Conservation (phyloP, 64 coral and sea anemone genomes). For the Pocillopora verrucosa region DNA sequence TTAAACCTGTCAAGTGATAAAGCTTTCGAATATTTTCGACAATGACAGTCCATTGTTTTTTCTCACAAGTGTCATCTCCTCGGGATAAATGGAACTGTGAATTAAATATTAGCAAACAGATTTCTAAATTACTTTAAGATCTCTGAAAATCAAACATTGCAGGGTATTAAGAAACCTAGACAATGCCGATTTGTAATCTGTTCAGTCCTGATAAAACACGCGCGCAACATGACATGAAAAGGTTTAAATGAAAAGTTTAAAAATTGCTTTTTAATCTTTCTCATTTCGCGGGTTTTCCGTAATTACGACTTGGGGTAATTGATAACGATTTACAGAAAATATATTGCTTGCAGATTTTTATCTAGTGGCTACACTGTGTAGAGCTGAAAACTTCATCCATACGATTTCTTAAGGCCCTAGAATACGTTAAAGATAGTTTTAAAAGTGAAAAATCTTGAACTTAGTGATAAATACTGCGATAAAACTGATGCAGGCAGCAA, state of each 20-base stretch:
- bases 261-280: conserved; percentile 9
- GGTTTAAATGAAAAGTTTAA: background rate
- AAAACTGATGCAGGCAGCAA: too few relatives aligned
- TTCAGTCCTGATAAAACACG: background rate
- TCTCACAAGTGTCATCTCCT: background rate
- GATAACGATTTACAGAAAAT: background rate
- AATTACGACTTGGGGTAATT: background rate
- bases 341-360: background rate
- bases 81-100: background rate
- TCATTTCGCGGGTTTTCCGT: background rate
- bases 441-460: too few relatives aligned
- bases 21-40: conserved; percentile 13
- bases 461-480: too few relatives aligned
- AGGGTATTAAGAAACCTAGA: background rate
- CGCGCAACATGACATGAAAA: background rate
- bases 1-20: background rate
- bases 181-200: background rate
- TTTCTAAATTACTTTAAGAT: background rate
- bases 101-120: conserved; percentile 21
- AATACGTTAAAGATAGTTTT: too few relatives aligned
- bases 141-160: background rate
- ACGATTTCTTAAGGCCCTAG: too few relatives aligned
- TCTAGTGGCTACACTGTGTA: too few relatives aligned
- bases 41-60: background rate
- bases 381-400: too few relatives aligned